Percentiles rank a stretch among this genome's conserved stretches.
These are phyloP conservation scores for Psittacula derbiana DNA, from an alignment of 2,797 vertebrate genomes.

Conservation along the genomic window DNA sequence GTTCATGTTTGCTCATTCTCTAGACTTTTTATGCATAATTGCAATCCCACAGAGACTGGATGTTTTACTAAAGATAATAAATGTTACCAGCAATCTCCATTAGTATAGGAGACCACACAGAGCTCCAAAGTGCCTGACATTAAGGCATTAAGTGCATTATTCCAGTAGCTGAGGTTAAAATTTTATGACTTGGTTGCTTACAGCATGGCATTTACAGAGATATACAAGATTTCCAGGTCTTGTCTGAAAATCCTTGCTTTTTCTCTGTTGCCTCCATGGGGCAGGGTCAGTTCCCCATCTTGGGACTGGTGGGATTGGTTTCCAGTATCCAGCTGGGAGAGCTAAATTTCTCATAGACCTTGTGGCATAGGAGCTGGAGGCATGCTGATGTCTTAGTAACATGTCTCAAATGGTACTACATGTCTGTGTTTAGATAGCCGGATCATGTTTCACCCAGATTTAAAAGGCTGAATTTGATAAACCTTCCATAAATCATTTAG, in stretches of 20 bases:
- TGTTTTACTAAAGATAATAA: constrained; percentile 46
- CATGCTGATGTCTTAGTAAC: neutral
- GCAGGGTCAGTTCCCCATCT: neutral
- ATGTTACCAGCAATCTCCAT: constrained; percentile 27
- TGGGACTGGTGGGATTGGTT: neutral
- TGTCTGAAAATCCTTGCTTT: neutral
- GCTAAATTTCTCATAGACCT: neutral
- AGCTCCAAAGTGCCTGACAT: constrained; percentile 1
- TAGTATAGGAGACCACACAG: neutral
- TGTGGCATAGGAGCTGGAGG: neutral
- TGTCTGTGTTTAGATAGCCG: neutral
- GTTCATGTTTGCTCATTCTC: constrained; percentile 1
- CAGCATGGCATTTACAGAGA: neutral
- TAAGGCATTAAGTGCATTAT: constrained; percentile 11
- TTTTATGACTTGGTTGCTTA: neutral
- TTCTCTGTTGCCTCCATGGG: neutral
- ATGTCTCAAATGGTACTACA: neutral
- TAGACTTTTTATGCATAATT: constrained; percentile 5
- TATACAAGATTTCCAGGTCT: neutral
- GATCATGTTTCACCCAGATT: neutral
- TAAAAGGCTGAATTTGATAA: neutral
- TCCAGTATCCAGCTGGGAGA: neutral
- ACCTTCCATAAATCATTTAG: neutral
- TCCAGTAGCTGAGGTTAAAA: neutral
- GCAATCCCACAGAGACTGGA: constrained; percentile 4